These are phyloP conservation scores for Drosophila persimilis DNA, from an alignment of 1,140 invertebrate species.

Conservation along the genomic window DNA sequence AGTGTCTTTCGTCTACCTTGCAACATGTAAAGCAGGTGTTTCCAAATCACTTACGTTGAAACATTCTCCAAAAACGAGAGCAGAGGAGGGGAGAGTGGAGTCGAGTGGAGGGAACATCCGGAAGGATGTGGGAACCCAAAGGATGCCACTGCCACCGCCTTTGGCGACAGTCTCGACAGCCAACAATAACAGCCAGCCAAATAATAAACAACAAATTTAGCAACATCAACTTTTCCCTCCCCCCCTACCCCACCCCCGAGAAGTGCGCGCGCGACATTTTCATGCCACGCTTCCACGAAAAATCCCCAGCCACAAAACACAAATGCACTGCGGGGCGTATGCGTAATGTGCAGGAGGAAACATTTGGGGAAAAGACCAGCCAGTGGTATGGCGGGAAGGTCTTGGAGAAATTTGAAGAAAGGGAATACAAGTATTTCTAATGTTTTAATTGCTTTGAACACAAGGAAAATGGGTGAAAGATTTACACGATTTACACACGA, in stretches of 20 bases:
- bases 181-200: constrained; percentile 52
- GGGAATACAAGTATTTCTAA: no score
- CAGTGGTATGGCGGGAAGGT: no score
- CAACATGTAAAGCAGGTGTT: constrained; percentile 79
- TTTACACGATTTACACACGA: no score
- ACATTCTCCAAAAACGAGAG: constrained; percentile 53
- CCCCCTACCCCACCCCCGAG: not conserved
- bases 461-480: no score
- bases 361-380: not conserved
- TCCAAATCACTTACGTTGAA: constrained; percentile 76
- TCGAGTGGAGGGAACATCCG: constrained; percentile 12
- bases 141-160: constrained; percentile 30
- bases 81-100: not conserved
- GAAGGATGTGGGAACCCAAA: constrained; percentile 21
- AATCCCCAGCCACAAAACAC: no score
- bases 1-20: constrained; percentile 49
- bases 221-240: constrained; percentile 40
- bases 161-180: constrained; percentile 30
- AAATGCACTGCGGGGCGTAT: constrained; percentile 48
- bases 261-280: not conserved
- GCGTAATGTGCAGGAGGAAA: constrained; percentile 35
- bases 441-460: no score
- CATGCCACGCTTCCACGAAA: no score
- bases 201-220: constrained; percentile 67
- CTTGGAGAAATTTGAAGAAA: no score